Conservation (phyloP, 2,113 vertebrate species). For the Sturnira hondurensis region DNA sequence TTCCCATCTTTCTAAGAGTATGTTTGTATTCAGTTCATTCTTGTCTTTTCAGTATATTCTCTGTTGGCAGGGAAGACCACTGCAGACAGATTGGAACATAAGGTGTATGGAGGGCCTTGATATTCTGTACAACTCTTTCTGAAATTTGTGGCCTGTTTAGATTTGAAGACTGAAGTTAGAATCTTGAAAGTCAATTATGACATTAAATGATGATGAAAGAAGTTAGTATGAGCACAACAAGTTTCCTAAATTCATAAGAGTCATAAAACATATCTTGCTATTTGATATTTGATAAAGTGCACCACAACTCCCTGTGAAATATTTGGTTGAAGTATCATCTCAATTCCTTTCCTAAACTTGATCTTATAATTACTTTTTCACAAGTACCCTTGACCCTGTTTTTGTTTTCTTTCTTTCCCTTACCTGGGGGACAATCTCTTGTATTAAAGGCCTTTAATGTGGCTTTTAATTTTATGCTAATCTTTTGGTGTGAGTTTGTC, state of each 20-base stretch:
- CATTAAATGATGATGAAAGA: neutral
- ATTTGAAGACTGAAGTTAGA: neutral
- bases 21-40: neutral
- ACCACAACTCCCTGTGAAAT: neutral
- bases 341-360: neutral
- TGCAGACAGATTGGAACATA: neutral
- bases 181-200: neutral
- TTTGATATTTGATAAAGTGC: neutral
- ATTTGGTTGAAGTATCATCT: neutral
- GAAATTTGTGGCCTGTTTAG: neutral
- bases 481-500: neutral
- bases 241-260: neutral
- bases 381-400: neutral
- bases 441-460: neutral
- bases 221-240: neutral
- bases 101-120: neutral
- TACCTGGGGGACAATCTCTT: neutral
- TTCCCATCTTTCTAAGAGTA: neutral
- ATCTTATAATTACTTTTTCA: neutral
- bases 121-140: neutral
- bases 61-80: neutral
- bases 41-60: neutral
- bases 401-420: neutral
- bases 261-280: neutral
- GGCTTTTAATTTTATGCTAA: neutral